These are phyloP conservation scores for Chaetorhynchus papuensis DNA, from an alignment of 2,113 vertebrate species.

Conservation along the genomic window DNA sequence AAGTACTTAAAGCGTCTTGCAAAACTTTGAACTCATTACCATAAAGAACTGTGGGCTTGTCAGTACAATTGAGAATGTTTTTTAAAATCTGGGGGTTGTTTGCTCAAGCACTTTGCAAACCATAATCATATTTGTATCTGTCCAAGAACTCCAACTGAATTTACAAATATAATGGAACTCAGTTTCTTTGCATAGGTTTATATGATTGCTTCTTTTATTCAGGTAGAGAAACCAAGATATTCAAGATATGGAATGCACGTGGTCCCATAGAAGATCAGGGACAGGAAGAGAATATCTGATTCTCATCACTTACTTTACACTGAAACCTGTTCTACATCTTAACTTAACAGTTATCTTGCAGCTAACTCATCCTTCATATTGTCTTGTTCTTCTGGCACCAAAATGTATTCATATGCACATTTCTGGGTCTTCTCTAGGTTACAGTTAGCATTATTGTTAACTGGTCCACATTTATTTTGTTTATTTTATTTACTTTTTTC, in stretches of 20 bases:
- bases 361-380: not conserved
- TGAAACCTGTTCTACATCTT: not conserved
- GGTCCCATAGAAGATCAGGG: not conserved
- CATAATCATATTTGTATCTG: not conserved
- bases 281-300: not conserved
- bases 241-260: fast-evolving
- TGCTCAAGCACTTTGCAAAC: not conserved
- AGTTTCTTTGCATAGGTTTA: not conserved
- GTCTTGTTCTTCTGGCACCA: not conserved
- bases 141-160: not conserved
- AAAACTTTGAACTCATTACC: not conserved
- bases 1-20: not conserved
- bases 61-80: not conserved
- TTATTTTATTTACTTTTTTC: not conserved
- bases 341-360: not conserved
- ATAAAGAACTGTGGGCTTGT: not conserved
- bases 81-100: not conserved
- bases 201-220: not conserved
- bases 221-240: not conserved
- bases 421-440: not conserved
- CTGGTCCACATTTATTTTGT: not conserved
- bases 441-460: not conserved
- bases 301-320: not conserved
- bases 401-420: not conserved
- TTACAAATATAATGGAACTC: not conserved